Evolutionary conservation across 2,888 invertebrate species (phyloP).

Genomic region (Xanthia icteritia): DNA sequence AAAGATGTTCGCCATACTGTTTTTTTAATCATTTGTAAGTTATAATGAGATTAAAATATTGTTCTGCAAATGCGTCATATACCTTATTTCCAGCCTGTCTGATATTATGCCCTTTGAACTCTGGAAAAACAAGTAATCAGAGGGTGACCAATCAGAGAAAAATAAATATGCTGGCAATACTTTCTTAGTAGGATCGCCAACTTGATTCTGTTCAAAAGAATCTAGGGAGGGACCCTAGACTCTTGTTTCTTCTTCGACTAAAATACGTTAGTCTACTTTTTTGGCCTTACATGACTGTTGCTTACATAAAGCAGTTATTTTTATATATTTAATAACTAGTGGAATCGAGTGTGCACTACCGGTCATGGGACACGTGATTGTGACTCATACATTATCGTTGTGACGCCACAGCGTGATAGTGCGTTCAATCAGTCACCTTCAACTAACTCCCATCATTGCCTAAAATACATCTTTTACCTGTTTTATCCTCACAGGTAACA

Average conservation of each 20-base stretch:
- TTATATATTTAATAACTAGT: too few relatives aligned
- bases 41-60: not conserved
- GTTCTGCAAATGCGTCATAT: not conserved
- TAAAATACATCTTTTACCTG: slow-evolving; percentile 7
- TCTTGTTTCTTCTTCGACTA: not conserved
- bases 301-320: not conserved
- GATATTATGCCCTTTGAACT: not conserved
- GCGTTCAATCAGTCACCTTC: slow-evolving; percentile 26
- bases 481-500: slow-evolving; percentile 1
- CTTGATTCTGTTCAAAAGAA: not conserved
- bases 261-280: not conserved
- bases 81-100: not conserved
- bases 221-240: too few relatives aligned
- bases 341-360: slow-evolving; percentile 27
- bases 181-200: not conserved
- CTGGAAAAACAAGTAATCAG: not conserved
- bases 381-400: slow-evolving; percentile 47
- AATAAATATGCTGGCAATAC: not conserved
- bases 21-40: not conserved
- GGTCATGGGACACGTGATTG: slow-evolving; percentile 46
- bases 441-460: slow-evolving; percentile 14
- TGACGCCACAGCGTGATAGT: slow-evolving; percentile 43
- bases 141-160: not conserved
- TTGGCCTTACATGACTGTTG: not conserved
- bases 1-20: not conserved